These are phyloP conservation scores for Apodemus agrarius DNA, from an alignment of 2,797 vertebrate species.

Conservation along the genomic window DNA sequence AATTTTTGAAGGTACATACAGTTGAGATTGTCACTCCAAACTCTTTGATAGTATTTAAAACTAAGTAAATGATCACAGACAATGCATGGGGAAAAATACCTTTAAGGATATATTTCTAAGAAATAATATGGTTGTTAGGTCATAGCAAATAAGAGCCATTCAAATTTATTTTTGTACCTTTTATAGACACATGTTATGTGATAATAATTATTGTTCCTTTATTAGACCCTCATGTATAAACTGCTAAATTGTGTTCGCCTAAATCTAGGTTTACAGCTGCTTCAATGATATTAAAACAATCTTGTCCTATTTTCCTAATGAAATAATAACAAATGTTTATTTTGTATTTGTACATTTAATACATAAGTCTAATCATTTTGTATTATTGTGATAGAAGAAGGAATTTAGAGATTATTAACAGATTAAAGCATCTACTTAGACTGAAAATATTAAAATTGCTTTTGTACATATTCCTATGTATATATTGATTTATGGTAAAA, in stretches of 20 bases:
- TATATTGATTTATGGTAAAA: background rate
- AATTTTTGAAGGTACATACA: background rate
- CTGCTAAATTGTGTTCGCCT: background rate
- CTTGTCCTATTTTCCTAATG: background rate
- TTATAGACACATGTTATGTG: background rate
- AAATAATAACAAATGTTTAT: background rate
- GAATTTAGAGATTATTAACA: slow-evolving; percentile 12
- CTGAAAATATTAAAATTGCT: background rate
- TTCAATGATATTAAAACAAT: background rate
- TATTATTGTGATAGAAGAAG: background rate
- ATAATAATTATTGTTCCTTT: slow-evolving; percentile 22
- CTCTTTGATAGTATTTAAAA: background rate
- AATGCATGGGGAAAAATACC: background rate
- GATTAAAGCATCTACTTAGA: background rate
- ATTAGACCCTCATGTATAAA: background rate
- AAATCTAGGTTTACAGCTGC: background rate
- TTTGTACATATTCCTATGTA: background rate
- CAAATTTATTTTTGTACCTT: background rate
- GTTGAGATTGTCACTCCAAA: background rate
- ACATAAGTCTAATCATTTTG: background rate
- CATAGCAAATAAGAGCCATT: background rate
- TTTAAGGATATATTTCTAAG: background rate
- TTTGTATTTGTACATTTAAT: background rate
- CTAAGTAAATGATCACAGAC: background rate
- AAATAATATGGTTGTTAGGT: slow-evolving; percentile 13